A percentile compares a stretch with the other conserved stretches of the same genome.
Conservation (phyloP, 2,797 vertebrate species). For the Champsocephalus gunnari region DNA sequence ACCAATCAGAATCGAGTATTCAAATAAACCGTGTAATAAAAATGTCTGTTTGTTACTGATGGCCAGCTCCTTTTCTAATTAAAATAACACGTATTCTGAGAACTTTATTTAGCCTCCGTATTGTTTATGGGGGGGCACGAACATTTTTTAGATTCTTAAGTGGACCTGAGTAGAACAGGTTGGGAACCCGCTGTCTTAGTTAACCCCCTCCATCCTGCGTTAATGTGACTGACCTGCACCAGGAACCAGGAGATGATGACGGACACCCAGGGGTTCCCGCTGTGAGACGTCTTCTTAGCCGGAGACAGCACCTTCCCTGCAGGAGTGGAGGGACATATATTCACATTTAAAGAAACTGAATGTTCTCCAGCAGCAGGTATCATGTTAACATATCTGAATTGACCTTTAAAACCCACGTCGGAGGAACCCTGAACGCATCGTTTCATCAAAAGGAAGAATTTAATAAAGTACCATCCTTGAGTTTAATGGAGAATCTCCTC, state of each 20-base stretch:
- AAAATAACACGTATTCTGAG: no score
- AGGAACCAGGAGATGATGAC: constrained; percentile 92
- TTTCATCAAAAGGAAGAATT: constrained; percentile 20
- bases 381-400: neutral
- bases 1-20: no score
- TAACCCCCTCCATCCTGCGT: neutral
- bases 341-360: neutral
- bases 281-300: constrained; percentile 88
- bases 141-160: no score
- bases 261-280: constrained; percentile 91
- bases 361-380: neutral
- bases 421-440: neutral
- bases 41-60: no score
- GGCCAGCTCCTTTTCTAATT: no score
- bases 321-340: constrained; percentile 25
- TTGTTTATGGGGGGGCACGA: no score
- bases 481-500: constrained; percentile 5
- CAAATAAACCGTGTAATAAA: no score
- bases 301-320: constrained; percentile 85
- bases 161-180: no score
- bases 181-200: neutral
- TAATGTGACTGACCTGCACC: constrained; percentile 86
- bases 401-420: constrained; percentile 12
- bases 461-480: neutral
- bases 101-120: no score